A percentile compares a stretch with the other conserved stretches of the same genome.
Conservation (phyloP, 2,113 vertebrate genomes). For the Willisornis vidua region DNA sequence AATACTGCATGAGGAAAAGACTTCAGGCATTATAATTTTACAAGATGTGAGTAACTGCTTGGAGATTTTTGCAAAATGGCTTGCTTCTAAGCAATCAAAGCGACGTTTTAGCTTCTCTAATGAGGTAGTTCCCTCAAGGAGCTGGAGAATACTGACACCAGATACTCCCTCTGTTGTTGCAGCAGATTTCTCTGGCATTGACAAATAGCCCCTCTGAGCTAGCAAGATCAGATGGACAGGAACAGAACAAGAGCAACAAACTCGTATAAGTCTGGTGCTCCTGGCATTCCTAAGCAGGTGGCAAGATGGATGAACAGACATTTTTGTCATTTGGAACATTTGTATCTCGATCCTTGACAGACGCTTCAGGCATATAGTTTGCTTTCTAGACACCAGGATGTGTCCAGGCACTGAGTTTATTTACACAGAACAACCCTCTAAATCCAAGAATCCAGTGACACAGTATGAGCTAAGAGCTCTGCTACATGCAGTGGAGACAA, state of each 20-base stretch:
- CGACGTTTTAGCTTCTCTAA: neutral
- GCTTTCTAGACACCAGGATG: conserved; percentile 1
- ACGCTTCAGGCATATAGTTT: neutral
- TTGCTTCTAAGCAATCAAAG: conserved; percentile 34
- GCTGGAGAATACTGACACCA: conserved; percentile 30
- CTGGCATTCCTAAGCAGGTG: neutral
- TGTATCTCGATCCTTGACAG: neutral
- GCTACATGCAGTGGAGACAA: neutral
- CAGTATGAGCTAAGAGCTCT: neutral
- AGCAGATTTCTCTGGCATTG: conserved; percentile 31
- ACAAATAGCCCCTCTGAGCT: conserved; percentile 20
- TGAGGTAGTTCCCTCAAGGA: conserved; percentile 34
- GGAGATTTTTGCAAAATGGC: conserved; percentile 19
- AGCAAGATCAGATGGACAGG: conserved; percentile 45
- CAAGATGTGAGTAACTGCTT: conserved; percentile 34
- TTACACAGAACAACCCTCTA: neutral
- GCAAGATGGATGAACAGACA: neutral
- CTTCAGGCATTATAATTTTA: conserved; percentile 36
- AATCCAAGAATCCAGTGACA: neutral
- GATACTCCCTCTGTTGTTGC: conserved; percentile 39
- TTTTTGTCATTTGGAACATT: neutral
- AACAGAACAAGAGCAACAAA: neutral
- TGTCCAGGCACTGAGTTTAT: neutral
- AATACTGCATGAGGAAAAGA: neutral
- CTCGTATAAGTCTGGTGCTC: neutral